These are phyloP conservation scores for Ceyx cyanopectus DNA, from an alignment of 2,113 vertebrate genomes.

Conservation along the genomic window DNA sequence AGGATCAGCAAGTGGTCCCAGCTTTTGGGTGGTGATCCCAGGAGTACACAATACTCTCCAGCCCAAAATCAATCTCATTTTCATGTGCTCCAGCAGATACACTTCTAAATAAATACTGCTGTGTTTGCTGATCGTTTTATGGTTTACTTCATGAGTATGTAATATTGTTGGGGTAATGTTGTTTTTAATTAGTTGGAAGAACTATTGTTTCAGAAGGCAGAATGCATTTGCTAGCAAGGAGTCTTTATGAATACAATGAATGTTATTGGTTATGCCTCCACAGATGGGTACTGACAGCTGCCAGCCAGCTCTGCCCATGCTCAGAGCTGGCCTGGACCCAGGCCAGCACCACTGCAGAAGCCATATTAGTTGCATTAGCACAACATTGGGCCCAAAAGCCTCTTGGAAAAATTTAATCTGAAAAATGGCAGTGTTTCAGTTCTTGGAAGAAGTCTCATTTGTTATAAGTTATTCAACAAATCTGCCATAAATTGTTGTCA, in stretches of 20 bases:
- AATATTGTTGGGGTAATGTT: conserved; percentile 18
- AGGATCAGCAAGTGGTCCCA: neutral
- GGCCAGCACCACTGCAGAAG: neutral
- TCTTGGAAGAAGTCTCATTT: neutral
- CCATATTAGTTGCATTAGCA: neutral
- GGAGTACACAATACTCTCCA: neutral
- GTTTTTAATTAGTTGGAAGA: conserved; percentile 57
- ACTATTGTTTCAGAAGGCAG: conserved; percentile 58
- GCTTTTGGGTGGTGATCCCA: conserved; percentile 7
- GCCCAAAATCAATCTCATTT: neutral
- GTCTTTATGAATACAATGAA: neutral
- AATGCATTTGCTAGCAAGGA: conserved; percentile 31
- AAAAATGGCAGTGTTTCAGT: neutral
- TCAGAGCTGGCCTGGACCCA: neutral
- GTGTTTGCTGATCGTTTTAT: conserved; percentile 48
- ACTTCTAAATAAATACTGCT: conserved; percentile 41
- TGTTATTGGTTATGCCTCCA: conserved; percentile 6
- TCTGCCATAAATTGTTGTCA: neutral
- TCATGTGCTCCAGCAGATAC: conserved; percentile 17
- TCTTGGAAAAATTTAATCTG: neutral
- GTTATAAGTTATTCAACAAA: neutral
- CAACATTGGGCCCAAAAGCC: neutral
- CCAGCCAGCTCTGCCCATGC: conserved; percentile 23
- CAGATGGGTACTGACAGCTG: conserved; percentile 57
- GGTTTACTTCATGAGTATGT: conserved; percentile 48